Percentiles rank a stretch among this genome's conserved stretches.
These are phyloP conservation scores for Pristionchus japonicus DNA, from an alignment of 2,888 invertebrate genomes.

Conservation along the genomic window DNA sequence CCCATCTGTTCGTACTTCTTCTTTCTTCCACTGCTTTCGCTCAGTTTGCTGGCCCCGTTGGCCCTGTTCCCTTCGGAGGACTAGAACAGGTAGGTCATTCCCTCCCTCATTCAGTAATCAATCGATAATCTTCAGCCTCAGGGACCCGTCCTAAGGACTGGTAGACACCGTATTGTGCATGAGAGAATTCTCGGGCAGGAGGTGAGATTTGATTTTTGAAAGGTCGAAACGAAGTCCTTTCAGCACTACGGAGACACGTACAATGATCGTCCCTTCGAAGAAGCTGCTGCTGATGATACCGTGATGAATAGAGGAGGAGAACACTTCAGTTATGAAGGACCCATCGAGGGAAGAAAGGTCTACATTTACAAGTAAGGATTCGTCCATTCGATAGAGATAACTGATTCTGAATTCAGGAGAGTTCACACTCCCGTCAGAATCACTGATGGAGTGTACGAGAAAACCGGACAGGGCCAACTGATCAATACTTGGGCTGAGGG, in stretches of 20 bases:
- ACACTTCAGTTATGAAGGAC: neutral
- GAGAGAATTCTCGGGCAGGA: neutral
- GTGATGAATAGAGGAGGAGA: neutral
- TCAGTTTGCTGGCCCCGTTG: neutral
- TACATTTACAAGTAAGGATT: constrained; percentile 7
- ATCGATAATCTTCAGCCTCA: too few relatives aligned
- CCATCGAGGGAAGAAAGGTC: neutral
- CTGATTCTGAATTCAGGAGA: neutral
- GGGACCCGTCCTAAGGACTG: constrained; percentile 11
- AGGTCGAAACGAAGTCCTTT: neutral
- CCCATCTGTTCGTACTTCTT: neutral
- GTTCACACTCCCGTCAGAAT: constrained; percentile 4
- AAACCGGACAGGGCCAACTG: neutral
- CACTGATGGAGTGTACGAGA: neutral
- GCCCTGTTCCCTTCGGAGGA: neutral
- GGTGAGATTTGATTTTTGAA: neutral
- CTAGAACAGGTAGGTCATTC: neutral
- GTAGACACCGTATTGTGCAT: neutral
- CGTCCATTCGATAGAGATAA: neutral
- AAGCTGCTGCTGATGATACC: neutral
- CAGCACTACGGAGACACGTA: neutral
- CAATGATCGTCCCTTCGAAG: constrained; percentile 13
- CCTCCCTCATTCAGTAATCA: too few relatives aligned
- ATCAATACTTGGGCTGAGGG: constrained; percentile 34
- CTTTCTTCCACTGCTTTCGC: neutral